phyloP scores from a whole-genome alignment of 1,140 invertebrate genomes.

The Laupala kohalensis region DNA sequence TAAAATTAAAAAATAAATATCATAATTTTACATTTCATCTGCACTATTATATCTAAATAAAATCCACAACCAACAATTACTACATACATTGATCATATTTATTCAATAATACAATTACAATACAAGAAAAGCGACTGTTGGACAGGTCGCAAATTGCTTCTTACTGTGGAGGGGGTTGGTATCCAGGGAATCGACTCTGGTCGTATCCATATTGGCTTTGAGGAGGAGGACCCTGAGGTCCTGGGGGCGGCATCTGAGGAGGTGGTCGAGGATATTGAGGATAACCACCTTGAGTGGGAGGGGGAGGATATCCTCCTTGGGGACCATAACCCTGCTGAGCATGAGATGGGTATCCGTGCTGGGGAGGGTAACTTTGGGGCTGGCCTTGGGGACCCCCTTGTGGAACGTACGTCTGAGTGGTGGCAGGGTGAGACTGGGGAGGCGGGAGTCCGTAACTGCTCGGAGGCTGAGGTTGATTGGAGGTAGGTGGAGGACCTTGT shows the following conservation, averaged over 20 bases:
- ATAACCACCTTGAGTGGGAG: slow-evolving; percentile 24
- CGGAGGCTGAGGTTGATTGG: slow-evolving; percentile 22
- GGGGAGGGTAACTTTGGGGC: slow-evolving; percentile 30
- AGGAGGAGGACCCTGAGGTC: slow-evolving; percentile 31
- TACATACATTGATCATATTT: neutral
- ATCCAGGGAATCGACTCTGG: slow-evolving; percentile 23
- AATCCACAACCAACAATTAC: neutral
- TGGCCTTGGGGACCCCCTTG: slow-evolving; percentile 25
- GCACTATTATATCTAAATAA: neutral
- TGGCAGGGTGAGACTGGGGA: slow-evolving; percentile 29
- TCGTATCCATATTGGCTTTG: slow-evolving; percentile 35
- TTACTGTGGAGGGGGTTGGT: slow-evolving; percentile 35
- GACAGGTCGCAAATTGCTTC: neutral
- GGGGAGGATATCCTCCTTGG: slow-evolving; percentile 31
- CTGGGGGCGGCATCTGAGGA: slow-evolving; percentile 33
- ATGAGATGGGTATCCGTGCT: slow-evolving; percentile 29
- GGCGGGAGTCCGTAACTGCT: slow-evolving; percentile 20
- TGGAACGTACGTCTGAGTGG: slow-evolving; percentile 31
- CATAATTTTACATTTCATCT: neutral
- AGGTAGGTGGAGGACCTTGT: slow-evolving; percentile 28
- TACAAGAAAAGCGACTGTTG: neutral
- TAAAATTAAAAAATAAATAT: neutral
- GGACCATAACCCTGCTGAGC: slow-evolving; percentile 18
- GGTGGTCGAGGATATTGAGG: slow-evolving; percentile 31
- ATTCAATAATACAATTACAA: neutral